These are phyloP conservation scores for Sitta carolinensis DNA, from an alignment of 2,797 vertebrate species.

Conservation along the genomic window DNA sequence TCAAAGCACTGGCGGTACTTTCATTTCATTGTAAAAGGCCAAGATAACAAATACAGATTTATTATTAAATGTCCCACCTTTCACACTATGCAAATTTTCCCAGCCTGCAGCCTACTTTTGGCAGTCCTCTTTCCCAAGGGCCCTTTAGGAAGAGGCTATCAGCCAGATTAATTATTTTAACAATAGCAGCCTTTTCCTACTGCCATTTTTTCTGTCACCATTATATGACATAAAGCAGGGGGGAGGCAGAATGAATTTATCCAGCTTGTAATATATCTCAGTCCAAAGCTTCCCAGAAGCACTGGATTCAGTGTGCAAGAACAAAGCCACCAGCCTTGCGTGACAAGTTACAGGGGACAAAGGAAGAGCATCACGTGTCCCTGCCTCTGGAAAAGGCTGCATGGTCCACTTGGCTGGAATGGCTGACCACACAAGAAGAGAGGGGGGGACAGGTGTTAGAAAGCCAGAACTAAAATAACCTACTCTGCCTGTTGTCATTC, in stretches of 20 bases:
- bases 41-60: conserved; percentile 56
- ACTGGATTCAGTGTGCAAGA: not conserved
- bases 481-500: not conserved
- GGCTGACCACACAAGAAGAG: not conserved
- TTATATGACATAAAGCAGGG: conserved; percentile 42
- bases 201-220: conserved; percentile 48
- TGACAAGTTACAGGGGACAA: not conserved
- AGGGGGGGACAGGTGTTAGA: not conserved
- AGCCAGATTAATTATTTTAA: conserved; percentile 70
- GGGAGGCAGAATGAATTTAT: conserved; percentile 21
- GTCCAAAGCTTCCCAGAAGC: conserved; percentile 27
- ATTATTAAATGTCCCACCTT: conserved; percentile 57
- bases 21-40: conserved; percentile 1
- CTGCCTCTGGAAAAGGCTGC: not conserved
- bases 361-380: accelerated
- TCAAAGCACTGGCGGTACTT: not conserved
- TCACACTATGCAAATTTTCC: conserved; percentile 55
- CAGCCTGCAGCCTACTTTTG: conserved; percentile 56
- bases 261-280: not conserved
- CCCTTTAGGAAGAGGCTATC: conserved; percentile 65
- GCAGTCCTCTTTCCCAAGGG: conserved; percentile 59
- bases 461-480: not conserved
- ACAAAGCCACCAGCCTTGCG: not conserved
- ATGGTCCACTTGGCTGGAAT: not conserved
- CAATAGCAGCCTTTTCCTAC: conserved; percentile 61